A percentile compares a stretch with the other conserved stretches of the same genome.
phyloP scores from a whole-genome alignment of 2,113 vertebrate genomes.

The Fulica atra region DNA sequence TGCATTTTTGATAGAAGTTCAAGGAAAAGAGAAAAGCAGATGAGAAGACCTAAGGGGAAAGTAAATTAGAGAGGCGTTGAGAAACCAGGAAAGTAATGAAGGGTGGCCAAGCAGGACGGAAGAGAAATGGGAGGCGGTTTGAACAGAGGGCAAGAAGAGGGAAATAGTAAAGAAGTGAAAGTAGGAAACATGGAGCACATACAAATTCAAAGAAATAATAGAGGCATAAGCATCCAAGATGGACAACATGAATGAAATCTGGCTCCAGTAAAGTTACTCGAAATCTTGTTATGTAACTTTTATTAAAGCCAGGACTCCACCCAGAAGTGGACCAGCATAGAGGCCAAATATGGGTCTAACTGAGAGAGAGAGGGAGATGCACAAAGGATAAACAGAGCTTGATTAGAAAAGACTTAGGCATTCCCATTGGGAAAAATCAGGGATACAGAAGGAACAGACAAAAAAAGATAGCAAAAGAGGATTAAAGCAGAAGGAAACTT shows the following conservation, averaged over 20 bases:
- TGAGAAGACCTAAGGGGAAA: background rate
- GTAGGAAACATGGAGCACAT: background rate
- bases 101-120: background rate
- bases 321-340: background rate
- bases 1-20: background rate
- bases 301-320: background rate
- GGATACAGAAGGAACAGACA: background rate
- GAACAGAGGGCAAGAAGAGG: background rate
- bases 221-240: background rate
- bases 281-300: background rate
- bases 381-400: background rate
- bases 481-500: background rate
- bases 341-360: background rate
- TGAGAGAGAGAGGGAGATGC: background rate
- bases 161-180: background rate
- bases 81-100: background rate
- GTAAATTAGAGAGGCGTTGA: background rate
- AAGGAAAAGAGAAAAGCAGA: background rate
- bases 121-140: background rate
- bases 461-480: background rate
- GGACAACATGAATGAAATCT: background rate
- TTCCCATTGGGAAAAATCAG: background rate
- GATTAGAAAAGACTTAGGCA: background rate
- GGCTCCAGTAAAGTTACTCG: background rate
- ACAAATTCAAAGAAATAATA: background rate